Conservation (phyloP, 1,140 invertebrate genomes). For the Rhagoletis zephyria region DNA sequence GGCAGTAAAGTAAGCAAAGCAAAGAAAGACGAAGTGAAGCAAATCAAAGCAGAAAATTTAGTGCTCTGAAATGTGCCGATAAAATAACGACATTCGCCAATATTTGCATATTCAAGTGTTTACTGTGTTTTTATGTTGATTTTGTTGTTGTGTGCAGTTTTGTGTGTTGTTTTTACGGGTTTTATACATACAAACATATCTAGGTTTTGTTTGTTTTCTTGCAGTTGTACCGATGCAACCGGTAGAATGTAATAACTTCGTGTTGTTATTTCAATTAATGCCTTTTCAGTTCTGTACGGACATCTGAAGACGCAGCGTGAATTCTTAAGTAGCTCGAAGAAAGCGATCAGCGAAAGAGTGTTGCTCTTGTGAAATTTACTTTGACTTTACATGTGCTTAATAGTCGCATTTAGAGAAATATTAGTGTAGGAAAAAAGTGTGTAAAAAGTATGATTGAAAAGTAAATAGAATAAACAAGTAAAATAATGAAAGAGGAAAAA, state of each 20-base stretch:
- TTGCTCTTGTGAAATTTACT: not conserved
- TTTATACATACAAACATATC: not conserved
- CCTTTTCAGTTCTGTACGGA: conserved; percentile 41
- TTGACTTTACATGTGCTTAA: too few relatives aligned
- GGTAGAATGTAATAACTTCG: conserved; percentile 37
- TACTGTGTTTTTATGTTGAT: conserved; percentile 35
- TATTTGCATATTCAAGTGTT: conserved; percentile 50
- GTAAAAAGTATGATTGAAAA: not conserved
- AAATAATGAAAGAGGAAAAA: not conserved
- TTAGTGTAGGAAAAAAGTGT: not conserved
- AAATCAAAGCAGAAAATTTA: not conserved
- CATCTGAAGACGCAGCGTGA: conserved; percentile 17
- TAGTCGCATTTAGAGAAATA: not conserved
- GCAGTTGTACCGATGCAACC: conserved; percentile 1
- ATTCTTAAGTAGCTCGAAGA: conserved; percentile 1
- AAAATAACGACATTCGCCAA: not conserved
- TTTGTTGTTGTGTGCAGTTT: conserved; percentile 4
- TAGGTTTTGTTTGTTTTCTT: conserved; percentile 1
- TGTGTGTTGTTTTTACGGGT: not conserved
- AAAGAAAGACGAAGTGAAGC: not conserved
- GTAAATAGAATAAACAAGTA: not conserved
- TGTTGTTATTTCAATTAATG: conserved; percentile 40
- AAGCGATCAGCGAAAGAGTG: not conserved
- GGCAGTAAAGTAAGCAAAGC: conserved; percentile 21
- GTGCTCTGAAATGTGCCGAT: conserved; percentile 34